Evolutionary conservation across 2,113 vertebrate genomes (phyloP), one percentile per base, ranked within the genome.

Genomic region (Poeciliopsis turrubarensis): DNA sequence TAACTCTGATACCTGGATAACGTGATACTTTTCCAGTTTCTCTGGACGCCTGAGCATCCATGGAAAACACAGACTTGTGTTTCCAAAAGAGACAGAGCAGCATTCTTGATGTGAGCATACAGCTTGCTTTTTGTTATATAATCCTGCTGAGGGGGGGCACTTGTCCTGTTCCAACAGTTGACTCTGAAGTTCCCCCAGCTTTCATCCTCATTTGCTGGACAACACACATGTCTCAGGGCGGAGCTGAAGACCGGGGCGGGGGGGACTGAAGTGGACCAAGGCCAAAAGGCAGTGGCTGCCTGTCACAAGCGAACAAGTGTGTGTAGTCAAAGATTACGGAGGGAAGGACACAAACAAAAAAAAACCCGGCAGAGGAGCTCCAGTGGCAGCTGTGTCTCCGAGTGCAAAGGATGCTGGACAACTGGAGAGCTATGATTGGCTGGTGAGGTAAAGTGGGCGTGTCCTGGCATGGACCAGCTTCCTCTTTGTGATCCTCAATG

Each of bases 401-500:
- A 92, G 91, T 94, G 91, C 88, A 87, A 92, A 86, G 88, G 94
- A 94, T 91, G 91, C 87, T 91, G 79, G 92, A 94, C 94, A 95
- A 94, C 94, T 95, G 94, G 92, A 95, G 86, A 60, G 63, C 89
- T 87, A 86, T 70, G 90, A 95, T 92, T 95, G 94, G 96, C 86
- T 77, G 4, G 14, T 2, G 60, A 80, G 72, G 79, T 90, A 84
- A 76, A 60, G 89, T 89, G 90, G 94, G 91, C 78, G 93, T 94
- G 94, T 92, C 94, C 93, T 92, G 90, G 80, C 93, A 90, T 88
- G 78, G 91, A 91, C 91, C 89, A 91, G 91, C 91, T 95, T 95
- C 93, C 92, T 88, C 88, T 87, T 85, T 91, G 75, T 86, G 92
- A 90, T 90, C 87, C 93, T 93, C 91, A 92, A 90, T 86, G 91